Base-by-base conservation (phyloP, 2,113 vertebrate genomes). In the Regulus satrapa region DNA sequence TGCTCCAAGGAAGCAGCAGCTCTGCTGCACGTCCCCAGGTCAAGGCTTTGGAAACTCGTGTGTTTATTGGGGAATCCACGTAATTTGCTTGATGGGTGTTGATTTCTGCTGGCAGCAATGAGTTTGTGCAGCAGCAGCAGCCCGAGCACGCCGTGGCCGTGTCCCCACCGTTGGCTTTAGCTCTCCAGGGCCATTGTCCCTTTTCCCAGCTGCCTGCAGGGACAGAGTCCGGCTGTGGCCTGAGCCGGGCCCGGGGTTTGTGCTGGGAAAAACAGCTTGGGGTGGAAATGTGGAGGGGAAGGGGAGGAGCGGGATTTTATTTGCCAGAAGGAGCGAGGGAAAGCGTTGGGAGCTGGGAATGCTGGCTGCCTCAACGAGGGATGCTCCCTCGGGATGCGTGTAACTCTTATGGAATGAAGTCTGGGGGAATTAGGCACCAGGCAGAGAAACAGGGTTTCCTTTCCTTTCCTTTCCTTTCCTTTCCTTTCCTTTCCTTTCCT, bases 371-470 rank as follows among this genome's bases (percentile, higher is more conserved):
- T 69, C 17, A 28, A n/a, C 28, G 26, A 18, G 18, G 71, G 36
- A 1, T 49, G 72, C 40, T 73, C 45, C 74, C 0, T 1, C 2
- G 1, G 64, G 46, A 32, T 23, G 23, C 0, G 0, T 18, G 19
- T 8, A 28, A 17, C 45, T 61, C 8, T 0, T 17, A 41, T 25
- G 38, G 31, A 24, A 6, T 48, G 45, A 56, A 52, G 32, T 40
- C 36, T 32, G 18, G 28, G 43, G 56, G 46, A 54, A 31, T 49
- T 49, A 40, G 38, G 38, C 18, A 71, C 25, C 51, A 71, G 31
- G 8, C 8, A 26, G 49, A 49, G 58, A 41, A 80, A 41, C n/a
- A n/a, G n/a, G n/a, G n/a, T n/a, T n/a, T n/a, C n/a, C n/a, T n/a
- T n/a, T n/a, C n/a, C n/a, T n/a, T n/a, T n/a, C n/a, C n/a, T n/a